Conservation (phyloP, 2,797 vertebrate genomes). For the Diglossa cyanea region DNA sequence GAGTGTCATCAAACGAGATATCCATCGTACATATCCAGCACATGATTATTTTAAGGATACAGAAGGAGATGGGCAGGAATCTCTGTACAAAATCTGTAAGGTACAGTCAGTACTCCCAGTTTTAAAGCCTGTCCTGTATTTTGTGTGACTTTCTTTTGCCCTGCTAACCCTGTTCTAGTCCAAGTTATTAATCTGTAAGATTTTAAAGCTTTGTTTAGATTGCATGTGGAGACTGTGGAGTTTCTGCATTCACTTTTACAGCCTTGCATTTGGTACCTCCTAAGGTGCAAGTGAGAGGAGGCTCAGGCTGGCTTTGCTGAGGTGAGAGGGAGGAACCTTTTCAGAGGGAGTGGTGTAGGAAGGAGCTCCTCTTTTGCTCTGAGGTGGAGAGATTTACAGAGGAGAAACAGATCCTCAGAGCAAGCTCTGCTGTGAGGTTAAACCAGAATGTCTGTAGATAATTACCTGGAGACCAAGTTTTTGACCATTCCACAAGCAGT, state of each 20-base stretch:
- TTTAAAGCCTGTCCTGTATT: neutral
- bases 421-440: neutral
- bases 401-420: neutral
- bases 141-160: neutral
- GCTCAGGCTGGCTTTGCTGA: neutral
- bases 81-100: conserved; percentile 98
- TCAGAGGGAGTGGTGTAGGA: neutral
- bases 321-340: no score
- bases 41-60: conserved; percentile 98
- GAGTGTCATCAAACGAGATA: conserved; percentile 92
- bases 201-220: neutral
- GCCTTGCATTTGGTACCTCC: neutral
- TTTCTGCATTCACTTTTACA: neutral
- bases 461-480: neutral
- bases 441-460: neutral
- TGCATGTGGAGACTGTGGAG: neutral
- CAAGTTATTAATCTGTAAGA: neutral
- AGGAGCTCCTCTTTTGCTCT: neutral
- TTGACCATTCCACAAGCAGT: neutral
- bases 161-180: neutral
- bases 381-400: neutral
- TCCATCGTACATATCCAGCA: conserved; percentile 96
- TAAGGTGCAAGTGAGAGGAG: neutral
- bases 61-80: conserved; percentile 94
- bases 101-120: conserved; percentile 71